Evolutionary conservation across 2,113 vertebrate genomes (phyloP), one percentile per base, ranked within the genome.

Genomic region (Bufo bufo): DNA sequence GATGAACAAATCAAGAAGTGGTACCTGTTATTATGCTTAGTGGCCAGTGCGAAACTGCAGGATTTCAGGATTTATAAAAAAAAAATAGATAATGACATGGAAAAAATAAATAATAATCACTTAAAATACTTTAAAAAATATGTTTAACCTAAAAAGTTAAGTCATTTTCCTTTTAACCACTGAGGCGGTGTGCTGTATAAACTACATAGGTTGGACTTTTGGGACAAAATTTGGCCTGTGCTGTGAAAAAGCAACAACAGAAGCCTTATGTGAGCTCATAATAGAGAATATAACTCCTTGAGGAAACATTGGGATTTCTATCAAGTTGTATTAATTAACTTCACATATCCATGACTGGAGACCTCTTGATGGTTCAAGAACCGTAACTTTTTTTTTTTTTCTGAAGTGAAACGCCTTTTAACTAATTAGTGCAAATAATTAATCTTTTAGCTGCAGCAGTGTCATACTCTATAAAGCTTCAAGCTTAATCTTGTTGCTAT

Each of bases 361-460:
- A 49, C 56, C 65, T 43, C 47, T 72, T 81, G 77, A 81, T 81
- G 59, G n/a, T 45, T 82, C 23, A 79, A 79, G 59, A 78, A 6
- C 61, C 85, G 66, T 79, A 56, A 86, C 72, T 54, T 86, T 61
- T 77, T 79, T 77, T 77, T 65, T 50, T 75, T 74, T 63, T 19
- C 58, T 23, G 20, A 63, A 66, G 74, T 19, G 43, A 79, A 79
- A 79, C 23, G 63, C 77, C 77, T 87, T 74, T 72, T 72, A 74
- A 47, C 50, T 82, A 87, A 87, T 87, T 56, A 82, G 78, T 74
- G 65, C 16, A 82, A 82, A 82, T 87, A 87, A 87, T 87, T 59
- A 69, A 81, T 58, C 52, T 49, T 33, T 33, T 23, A 17, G 19
- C 43, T n/a, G 50, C 66, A 17, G 59, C 50, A 63, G 33, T 86